phyloP scores from a whole-genome alignment of 2,797 vertebrate genomes.

The Chelidonichthys spinosus region DNA sequence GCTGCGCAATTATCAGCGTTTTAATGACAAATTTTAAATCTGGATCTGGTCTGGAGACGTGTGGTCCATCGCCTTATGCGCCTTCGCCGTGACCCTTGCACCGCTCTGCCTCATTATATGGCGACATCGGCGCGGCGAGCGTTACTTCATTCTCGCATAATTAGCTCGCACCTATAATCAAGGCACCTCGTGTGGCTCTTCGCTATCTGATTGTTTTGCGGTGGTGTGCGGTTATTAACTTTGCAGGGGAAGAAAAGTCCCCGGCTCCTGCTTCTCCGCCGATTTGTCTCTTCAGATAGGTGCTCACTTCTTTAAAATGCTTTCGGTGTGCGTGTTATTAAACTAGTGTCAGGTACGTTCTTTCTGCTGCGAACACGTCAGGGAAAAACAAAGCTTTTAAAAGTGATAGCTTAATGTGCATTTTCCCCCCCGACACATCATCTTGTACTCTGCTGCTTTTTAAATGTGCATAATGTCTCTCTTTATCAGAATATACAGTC shows the following conservation, averaged over 20 bases:
- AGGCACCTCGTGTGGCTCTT: conserved; percentile 62
- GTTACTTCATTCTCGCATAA: conserved; percentile 68
- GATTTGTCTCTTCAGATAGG: conserved; percentile 32
- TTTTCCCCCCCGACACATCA: conserved; percentile 32
- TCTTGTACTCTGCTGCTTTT: conserved; percentile 47
- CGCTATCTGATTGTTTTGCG: conserved; percentile 67
- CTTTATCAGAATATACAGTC: conserved; percentile 72
- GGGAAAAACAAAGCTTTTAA: neutral
- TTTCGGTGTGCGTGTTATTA: conserved; percentile 24
- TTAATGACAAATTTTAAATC: conserved; percentile 66
- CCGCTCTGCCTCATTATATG: conserved; percentile 71
- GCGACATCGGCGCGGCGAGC: conserved; percentile 55
- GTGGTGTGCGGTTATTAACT: conserved; percentile 61
- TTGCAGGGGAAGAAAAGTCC: conserved; percentile 28
- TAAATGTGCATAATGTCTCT: conserved; percentile 51
- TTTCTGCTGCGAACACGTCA: neutral
- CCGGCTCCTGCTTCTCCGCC: conserved; percentile 9
- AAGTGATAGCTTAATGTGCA: conserved; percentile 5
- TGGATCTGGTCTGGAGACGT: conserved; percentile 43
- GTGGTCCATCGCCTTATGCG: conserved; percentile 31
- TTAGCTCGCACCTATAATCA: conserved; percentile 75
- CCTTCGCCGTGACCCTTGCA: conserved; percentile 48
- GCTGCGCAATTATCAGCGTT: conserved; percentile 55
- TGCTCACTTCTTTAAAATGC: conserved; percentile 22
- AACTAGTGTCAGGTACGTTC: conserved; percentile 8